phyloP scores from a whole-genome alignment of 92 coral and sea anemone genomes.

The Galaxea fascicularis region DNA sequence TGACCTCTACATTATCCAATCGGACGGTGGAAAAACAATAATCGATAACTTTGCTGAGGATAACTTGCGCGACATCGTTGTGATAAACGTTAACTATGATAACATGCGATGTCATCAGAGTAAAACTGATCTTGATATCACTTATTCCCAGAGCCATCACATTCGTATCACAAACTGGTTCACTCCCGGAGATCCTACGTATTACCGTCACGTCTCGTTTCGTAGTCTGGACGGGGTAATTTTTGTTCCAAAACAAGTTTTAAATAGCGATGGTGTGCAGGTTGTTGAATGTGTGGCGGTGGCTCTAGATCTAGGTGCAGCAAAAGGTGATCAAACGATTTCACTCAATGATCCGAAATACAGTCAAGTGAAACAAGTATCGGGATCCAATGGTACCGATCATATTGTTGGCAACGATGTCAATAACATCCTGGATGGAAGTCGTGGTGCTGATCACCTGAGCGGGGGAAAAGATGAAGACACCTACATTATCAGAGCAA shows the following conservation, averaged over 20 bases:
- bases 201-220: slow-evolving; percentile 64
- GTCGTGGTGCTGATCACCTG: too few relatives aligned
- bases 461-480: too few relatives aligned
- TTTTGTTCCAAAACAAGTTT: slow-evolving; percentile 45
- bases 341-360: neutral
- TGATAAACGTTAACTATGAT: too few relatives aligned
- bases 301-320: slow-evolving; percentile 36
- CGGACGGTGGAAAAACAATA: slow-evolving; percentile 63
- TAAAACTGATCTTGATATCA: too few relatives aligned
- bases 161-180: too few relatives aligned
- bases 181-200: slow-evolving; percentile 32
- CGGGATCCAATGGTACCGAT: slow-evolving; percentile 40
- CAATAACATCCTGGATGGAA: too few relatives aligned
- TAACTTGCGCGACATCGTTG: slow-evolving; percentile 48
- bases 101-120: too few relatives aligned
- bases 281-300: slow-evolving; percentile 51
- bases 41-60: slow-evolving; percentile 73
- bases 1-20: slow-evolving; percentile 58
- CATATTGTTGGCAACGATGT: slow-evolving; percentile 55
- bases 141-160: too few relatives aligned
- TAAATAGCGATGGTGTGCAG: neutral
- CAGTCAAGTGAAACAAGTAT: slow-evolving; percentile 46
- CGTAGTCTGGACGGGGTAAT: slow-evolving; percentile 65
- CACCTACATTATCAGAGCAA: too few relatives aligned
- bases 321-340: slow-evolving; percentile 1